These are phyloP conservation scores for Lepus timidus DNA, from an alignment of 2,113 vertebrate genomes.

Conservation along the genomic window DNA sequence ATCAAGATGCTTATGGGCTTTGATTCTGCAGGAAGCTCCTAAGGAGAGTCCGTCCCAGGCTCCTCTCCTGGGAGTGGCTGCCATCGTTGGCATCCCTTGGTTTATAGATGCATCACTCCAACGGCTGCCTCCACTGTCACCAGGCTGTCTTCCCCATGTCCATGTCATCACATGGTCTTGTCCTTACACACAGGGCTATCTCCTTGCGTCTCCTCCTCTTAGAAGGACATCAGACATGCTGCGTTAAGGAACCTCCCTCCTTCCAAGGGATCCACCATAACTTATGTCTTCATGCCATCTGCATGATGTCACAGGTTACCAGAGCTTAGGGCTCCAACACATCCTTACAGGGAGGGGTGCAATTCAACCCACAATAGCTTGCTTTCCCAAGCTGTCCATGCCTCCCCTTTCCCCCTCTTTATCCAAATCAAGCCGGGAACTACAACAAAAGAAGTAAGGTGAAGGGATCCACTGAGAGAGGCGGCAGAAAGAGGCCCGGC, in stretches of 20 bases:
- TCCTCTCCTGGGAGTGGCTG: too few relatives aligned
- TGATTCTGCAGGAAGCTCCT: neutral
- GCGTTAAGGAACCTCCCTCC: neutral
- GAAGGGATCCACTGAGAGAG: neutral
- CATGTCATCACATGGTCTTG: neutral
- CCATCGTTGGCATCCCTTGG: too few relatives aligned
- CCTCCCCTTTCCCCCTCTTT: neutral
- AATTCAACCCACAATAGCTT: neutral
- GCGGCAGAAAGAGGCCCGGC: neutral
- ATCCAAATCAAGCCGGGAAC: neutral
- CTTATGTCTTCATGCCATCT: neutral
- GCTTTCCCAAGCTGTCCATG: neutral
- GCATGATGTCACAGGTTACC: neutral
- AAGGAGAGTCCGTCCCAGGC: neutral
- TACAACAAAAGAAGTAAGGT: neutral
- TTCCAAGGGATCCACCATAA: neutral
- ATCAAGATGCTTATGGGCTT: neutral
- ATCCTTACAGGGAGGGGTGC: neutral
- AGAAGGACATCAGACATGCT: neutral
- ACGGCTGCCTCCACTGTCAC: neutral
- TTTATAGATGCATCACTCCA: neutral
- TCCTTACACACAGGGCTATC: neutral
- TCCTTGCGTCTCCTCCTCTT: neutral
- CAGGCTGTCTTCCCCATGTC: neutral
- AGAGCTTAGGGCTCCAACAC: neutral